phyloP scores from a whole-genome alignment of 2,113 vertebrate genomes.

The Ploceus nigricollis region DNA sequence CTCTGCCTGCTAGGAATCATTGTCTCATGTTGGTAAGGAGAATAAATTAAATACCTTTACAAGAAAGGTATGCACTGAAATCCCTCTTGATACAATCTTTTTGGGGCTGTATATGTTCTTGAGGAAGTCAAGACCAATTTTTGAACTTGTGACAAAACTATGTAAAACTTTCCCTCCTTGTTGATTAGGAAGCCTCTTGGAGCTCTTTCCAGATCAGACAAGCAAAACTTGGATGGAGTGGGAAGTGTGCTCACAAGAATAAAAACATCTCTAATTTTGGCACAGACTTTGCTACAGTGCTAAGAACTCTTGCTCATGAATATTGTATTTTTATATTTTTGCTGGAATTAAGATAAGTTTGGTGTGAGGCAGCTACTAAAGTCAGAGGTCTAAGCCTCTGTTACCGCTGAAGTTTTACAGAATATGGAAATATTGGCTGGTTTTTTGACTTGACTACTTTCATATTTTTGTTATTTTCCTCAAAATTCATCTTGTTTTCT shows the following conservation, averaged over 20 bases:
- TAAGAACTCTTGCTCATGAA: not conserved
- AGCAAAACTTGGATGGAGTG: not conserved
- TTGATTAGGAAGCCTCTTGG: not conserved
- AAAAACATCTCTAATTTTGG: not conserved
- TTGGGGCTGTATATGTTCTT: not conserved
- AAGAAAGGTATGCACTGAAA: not conserved
- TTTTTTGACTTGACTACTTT: not conserved
- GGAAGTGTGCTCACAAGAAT: not conserved
- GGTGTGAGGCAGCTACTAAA: not conserved
- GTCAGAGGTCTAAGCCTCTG: not conserved
- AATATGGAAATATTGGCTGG: not conserved
- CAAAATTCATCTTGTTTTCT: not conserved
- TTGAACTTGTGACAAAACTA: not conserved
- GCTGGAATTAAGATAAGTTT: not conserved
- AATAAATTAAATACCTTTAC: not conserved
- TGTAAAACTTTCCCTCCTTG: not conserved
- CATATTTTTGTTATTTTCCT: not conserved
- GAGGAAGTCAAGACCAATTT: not conserved
- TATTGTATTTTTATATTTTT: not conserved
- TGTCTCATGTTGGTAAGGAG: not conserved
- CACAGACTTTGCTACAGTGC: not conserved
- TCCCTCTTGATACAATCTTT: not conserved
- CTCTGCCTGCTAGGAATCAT: not conserved
- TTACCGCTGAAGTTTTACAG: not conserved
- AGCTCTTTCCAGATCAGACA: not conserved